Evolutionary conservation across 2,888 invertebrate genomes (phyloP).

Genomic region (Agonopterix arenella): DNA sequence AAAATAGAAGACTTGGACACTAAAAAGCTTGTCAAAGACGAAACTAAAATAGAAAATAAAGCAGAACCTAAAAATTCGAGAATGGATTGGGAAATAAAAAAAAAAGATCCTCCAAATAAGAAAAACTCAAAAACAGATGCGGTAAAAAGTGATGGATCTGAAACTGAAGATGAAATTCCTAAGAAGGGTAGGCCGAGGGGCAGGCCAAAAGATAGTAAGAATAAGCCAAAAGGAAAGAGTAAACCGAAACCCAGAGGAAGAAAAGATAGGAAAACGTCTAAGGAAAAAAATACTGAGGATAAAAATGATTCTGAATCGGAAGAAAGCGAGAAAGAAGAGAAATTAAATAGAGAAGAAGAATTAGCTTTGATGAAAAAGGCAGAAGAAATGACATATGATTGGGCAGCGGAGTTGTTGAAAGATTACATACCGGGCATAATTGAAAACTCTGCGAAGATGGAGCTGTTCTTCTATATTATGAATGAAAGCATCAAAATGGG

Average conservation of each 20-base stretch:
- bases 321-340: slow-evolving; percentile 76
- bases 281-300: slow-evolving; percentile 70
- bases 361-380: slow-evolving; percentile 80
- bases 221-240: slow-evolving; percentile 52
- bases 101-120: slow-evolving; percentile 18
- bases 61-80: slow-evolving; percentile 25
- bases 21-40: slow-evolving; percentile 63
- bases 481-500: slow-evolving; percentile 91
- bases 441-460: slow-evolving; percentile 97
- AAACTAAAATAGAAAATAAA: slow-evolving; percentile 25
- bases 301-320: slow-evolving; percentile 61
- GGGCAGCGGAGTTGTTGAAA: slow-evolving; percentile 90
- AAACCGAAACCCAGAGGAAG: slow-evolving; percentile 60
- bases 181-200: slow-evolving; percentile 49
- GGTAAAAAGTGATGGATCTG: slow-evolving; percentile 41
- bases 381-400: slow-evolving; percentile 91
- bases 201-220: slow-evolving; percentile 39
- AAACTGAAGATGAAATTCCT: slow-evolving; percentile 47
- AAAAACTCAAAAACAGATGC: slow-evolving; percentile 31
- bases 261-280: slow-evolving; percentile 64
- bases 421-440: slow-evolving; percentile 92
- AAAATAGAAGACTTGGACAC: slow-evolving; percentile 72
- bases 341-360: slow-evolving; percentile 76
- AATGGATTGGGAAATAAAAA: slow-evolving; percentile 20
- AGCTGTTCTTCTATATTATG: slow-evolving; percentile 93